phyloP scores from a whole-genome alignment of 2,113 vertebrate species.

The Anolis sagrei region DNA sequence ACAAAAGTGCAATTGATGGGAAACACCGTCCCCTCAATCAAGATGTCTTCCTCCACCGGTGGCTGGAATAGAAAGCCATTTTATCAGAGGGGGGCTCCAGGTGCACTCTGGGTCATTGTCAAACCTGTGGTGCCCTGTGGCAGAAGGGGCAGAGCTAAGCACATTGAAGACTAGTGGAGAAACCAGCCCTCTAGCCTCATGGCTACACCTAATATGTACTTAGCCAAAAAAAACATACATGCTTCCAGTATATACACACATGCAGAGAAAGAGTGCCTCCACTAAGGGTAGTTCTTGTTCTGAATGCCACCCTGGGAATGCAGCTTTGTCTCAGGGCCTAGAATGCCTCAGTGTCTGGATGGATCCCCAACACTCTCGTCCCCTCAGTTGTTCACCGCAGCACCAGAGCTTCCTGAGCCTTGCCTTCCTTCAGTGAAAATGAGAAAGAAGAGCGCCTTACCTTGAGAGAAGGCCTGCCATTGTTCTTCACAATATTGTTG shows the following conservation, averaged over 20 bases:
- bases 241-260: too few species aligned
- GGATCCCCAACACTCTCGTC: background rate
- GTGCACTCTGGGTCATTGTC: background rate
- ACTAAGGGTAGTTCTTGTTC: too few species aligned
- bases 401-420: background rate
- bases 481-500: constrained; percentile 83
- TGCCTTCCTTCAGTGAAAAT: background rate
- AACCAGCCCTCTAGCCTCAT: background rate
- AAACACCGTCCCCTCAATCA: constrained; percentile 88
- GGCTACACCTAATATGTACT: background rate
- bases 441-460: constrained; percentile 47
- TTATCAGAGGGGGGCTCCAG: rapidly evolving
- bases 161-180: background rate
- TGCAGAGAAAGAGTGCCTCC: background rate
- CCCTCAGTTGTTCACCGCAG: too few species aligned
- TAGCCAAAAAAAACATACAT: too few species aligned
- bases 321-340: background rate
- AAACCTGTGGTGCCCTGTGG: too few species aligned
- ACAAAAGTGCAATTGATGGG: constrained; percentile 94
- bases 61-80: constrained; percentile 78
- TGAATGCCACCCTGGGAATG: too few species aligned
- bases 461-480: constrained; percentile 83
- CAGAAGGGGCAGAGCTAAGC: rapidly evolving
- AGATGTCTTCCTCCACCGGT: constrained; percentile 87
- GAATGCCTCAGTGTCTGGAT: too few species aligned